Evolutionary conservation across 2,888 invertebrate genomes (phyloP).

Genomic region (Lasioglossum marginatum): DNA sequence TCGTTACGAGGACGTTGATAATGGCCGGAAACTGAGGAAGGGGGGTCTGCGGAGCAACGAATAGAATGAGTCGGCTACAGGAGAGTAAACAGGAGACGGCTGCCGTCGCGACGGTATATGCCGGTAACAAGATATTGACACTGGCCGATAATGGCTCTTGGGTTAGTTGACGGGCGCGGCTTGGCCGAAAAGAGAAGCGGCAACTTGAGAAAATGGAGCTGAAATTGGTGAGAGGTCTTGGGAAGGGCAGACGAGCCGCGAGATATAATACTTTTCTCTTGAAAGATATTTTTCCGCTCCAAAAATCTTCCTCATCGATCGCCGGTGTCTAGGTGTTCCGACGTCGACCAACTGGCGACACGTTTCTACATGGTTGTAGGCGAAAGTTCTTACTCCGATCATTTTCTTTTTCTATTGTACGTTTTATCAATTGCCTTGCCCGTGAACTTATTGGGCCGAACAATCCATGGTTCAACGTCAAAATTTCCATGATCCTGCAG

Average conservation of each 20-base stretch:
- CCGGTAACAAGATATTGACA: slow-evolving; percentile 81
- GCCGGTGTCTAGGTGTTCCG: slow-evolving; percentile 49
- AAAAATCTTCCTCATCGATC: slow-evolving; percentile 72
- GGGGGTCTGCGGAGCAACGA: slow-evolving; percentile 25
- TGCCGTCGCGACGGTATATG: slow-evolving; percentile 76
- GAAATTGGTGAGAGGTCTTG: slow-evolving; percentile 77
- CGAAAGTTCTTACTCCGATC: slow-evolving; percentile 40
- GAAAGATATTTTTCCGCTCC: slow-evolving; percentile 74
- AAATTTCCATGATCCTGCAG: slow-evolving; percentile 16
- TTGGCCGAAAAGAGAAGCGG: slow-evolving; percentile 72
- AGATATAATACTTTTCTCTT: slow-evolving; percentile 53
- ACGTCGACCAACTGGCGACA: slow-evolving; percentile 70
- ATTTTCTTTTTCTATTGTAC: slow-evolving; percentile 18
- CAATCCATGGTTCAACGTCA: slow-evolving; percentile 34
- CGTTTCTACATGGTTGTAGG: slow-evolving; percentile 46
- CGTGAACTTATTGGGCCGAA: slow-evolving; percentile 37
- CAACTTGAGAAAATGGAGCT: slow-evolving; percentile 79
- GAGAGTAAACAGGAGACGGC: slow-evolving; percentile 79
- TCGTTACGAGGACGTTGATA: slow-evolving; percentile 58
- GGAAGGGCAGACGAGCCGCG: slow-evolving; percentile 64
- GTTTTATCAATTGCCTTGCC: slow-evolving; percentile 49
- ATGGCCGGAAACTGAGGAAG: slow-evolving; percentile 54
- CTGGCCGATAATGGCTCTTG: slow-evolving; percentile 80
- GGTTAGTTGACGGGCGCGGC: slow-evolving; percentile 71
- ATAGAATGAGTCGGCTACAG: slow-evolving; percentile 67